Conservation (phyloP, 1,140 invertebrate species). For the Palaemon carinicauda region DNA sequence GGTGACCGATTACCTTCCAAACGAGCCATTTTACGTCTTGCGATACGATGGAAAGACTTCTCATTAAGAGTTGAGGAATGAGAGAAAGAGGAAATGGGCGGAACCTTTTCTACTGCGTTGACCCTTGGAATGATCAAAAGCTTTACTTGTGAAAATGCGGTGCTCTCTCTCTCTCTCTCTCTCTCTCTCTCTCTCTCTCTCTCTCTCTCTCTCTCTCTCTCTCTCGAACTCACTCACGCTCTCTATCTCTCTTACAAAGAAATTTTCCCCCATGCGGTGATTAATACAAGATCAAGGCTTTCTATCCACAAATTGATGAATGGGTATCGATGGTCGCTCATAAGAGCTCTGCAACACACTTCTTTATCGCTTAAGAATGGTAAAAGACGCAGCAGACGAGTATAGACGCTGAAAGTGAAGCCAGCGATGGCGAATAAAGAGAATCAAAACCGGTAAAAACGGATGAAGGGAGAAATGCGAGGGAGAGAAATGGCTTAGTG, state of each 20-base stretch:
- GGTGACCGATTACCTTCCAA: not conserved
- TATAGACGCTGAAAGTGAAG: conserved; percentile 46
- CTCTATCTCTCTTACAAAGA: not conserved
- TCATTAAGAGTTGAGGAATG: not conserved
- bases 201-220: not conserved
- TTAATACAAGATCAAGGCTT: too few relatives aligned
- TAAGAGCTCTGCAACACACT: not conserved
- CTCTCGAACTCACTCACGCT: not conserved
- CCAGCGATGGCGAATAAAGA: conserved; percentile 54
- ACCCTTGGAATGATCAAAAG: not conserved
- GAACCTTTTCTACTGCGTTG: not conserved
- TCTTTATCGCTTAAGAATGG: conserved; percentile 8
- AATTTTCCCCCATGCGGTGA: too few relatives aligned
- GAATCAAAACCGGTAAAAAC: conserved; percentile 57
- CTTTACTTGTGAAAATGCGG: not conserved
- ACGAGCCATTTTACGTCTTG: not conserved
- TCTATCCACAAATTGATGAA: too few relatives aligned
- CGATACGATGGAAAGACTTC: not conserved
- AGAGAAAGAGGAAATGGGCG: not conserved
- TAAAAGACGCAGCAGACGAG: conserved; percentile 25
- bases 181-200: not conserved
- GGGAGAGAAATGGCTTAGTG: conserved; percentile 53
- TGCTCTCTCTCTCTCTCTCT: not conserved
- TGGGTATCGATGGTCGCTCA: not conserved
- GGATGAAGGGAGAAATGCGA: conserved; percentile 57